Evolutionary conservation across 2,888 invertebrate genomes (phyloP), one percentile per base, ranked within the genome.

Genomic region (Philonicus albiceps): DNA sequence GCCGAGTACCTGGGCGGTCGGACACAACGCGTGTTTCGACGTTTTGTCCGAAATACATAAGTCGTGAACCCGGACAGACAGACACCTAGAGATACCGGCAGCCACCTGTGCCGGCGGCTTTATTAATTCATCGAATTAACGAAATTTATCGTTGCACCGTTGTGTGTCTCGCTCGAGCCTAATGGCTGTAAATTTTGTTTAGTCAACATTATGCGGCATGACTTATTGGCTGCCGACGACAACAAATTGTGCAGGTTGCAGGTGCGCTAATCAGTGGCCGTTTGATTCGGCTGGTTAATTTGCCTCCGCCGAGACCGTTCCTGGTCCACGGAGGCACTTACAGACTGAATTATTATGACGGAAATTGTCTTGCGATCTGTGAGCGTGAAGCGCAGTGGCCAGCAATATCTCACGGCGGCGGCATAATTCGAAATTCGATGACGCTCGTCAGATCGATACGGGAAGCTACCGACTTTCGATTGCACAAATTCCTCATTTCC

Each of bases 61-160:
- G 64, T 64, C 64, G 27, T 11, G 22, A 11, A 1, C 64, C 64
- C 27, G 64, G 34, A 16, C 80, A 19, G 30, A 27, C 16, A 27
- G n/a, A 19, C 16, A 53, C 53, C 53, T 53, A 53, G 19, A 53
- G 64, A 49, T 49, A 49, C n/a, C 31, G 4, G 16, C 64, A 37
- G 83, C 83, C 55, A 49, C 30, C 30, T 53, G 53, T 31, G 55
- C 81, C 55, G 37, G 19, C 22, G 43, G 78, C 78, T 83, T 83
- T 83, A 83, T 83, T 83, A 83, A 83, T 83, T 83, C 72, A 64
- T 83, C 83, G 83, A 72, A 83, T 83, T 64, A 55, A 72, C 72
- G 22, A 83, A 83, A 83, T 83, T 83, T 83, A 83, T 83, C 72
- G 83, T 37, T 49, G 49, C 64, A 13, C 27, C 64, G 43, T 55